Conservation (phyloP, 2,888 invertebrate genomes). For the Andrena fulva region DNA sequence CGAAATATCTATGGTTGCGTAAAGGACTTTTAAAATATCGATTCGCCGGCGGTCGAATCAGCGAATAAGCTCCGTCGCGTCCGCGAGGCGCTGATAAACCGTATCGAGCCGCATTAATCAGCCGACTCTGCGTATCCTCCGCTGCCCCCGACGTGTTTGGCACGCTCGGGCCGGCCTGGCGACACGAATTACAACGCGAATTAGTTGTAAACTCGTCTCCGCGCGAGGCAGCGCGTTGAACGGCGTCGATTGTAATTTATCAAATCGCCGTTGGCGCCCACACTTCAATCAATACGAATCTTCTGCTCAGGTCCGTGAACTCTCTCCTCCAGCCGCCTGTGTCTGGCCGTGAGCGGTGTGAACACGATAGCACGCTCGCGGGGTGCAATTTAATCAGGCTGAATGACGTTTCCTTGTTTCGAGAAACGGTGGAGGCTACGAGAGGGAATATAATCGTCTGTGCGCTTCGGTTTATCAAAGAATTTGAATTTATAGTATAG, state of each 20-base stretch:
- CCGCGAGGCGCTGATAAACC: slow-evolving; percentile 40
- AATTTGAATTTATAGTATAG: background rate
- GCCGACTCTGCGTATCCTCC: slow-evolving; percentile 24
- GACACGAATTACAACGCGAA: slow-evolving; percentile 60
- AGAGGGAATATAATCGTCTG: no score
- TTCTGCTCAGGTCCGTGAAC: slow-evolving; percentile 61
- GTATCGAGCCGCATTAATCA: slow-evolving; percentile 62
- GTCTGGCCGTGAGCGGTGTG: background rate
- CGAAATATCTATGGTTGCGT: slow-evolving; percentile 14
- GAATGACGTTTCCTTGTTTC: slow-evolving; percentile 46
- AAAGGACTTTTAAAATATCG: slow-evolving; percentile 5
- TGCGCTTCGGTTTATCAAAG: background rate
- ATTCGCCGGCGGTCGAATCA: background rate
- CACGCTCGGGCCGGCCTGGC: slow-evolving; percentile 33
- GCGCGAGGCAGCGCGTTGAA: slow-evolving; percentile 38
- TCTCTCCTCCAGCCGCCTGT: slow-evolving; percentile 2
- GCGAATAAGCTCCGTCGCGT: slow-evolving; percentile 21
- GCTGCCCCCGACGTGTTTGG: slow-evolving; percentile 25
- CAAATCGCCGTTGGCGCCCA: slow-evolving; percentile 72
- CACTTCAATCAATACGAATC: slow-evolving; percentile 74
- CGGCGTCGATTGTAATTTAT: slow-evolving; percentile 67
- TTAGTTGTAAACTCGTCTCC: slow-evolving; percentile 46
- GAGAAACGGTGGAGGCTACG: background rate
- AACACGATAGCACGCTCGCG: slow-evolving; percentile 2
- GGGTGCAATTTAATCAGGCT: slow-evolving; percentile 34